Evolutionary conservation across 2,888 invertebrate species (phyloP), one percentile per base, ranked within the genome.

Genomic region (Sesia bembeciformis): DNA sequence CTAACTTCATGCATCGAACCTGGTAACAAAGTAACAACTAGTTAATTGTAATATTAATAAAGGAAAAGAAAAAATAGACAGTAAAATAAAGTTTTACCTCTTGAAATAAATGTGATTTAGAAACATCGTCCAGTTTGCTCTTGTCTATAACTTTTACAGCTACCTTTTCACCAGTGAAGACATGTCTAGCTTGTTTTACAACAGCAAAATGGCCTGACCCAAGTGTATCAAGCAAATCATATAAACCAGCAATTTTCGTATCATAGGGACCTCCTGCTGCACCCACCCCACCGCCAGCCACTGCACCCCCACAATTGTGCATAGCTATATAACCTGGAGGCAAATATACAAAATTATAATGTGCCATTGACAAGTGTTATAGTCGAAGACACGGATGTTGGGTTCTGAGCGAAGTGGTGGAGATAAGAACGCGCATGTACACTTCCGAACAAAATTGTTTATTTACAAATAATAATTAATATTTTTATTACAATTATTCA

Each of bases 191-290:
- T 62, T 98, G 90, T 90, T 99, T 99, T 51, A 99, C 99, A 60
- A 98, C 98, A 60, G 99, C 99, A 91, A 98, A 99, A 90, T 99
- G 99, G 57, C 99, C 99, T 58, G 97, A 95, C 52, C 99, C 99
- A 56, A 99, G 93, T 4, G 99, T 99, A 81, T 98, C 97, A 82
- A 98, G 96, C 77, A 99, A 92, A 89, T 99, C 99, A 86, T 99
- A 99, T 53, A 99, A 92, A 56, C 99, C 99, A 68, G 97, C 97
- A 78, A 97, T 97, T 91, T 97, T 96, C 60, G 96, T 93, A 85
- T 96, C 95, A 80, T 94, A 94, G 57, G 92, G 90, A 51, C 91
- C 87, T 60, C 92, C 80, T 40, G 74, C 77, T 43, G 74, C 66
- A 46, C 76, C 76, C 56, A 78, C 67, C 49, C 76, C 76, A 40